These are phyloP conservation scores for Oreotrochilus melanogaster DNA, from an alignment of 2,113 vertebrate species.

Conservation along the genomic window DNA sequence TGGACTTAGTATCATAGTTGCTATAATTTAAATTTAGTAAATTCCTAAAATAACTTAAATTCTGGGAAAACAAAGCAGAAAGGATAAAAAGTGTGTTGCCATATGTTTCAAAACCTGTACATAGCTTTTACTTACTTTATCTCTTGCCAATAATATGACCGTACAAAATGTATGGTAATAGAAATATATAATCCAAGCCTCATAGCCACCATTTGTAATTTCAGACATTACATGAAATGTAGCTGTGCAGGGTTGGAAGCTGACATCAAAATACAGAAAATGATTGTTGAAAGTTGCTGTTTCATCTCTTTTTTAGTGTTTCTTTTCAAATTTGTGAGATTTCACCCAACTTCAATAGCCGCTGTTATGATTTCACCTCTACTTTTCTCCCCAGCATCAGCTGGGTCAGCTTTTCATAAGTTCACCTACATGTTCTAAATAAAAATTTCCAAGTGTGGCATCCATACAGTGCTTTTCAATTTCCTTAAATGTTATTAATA, in stretches of 20 bases:
- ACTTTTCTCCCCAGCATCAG: neutral
- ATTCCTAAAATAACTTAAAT: neutral
- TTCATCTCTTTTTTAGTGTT: neutral
- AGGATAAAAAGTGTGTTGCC: neutral
- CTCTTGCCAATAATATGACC: neutral
- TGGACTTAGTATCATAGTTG: neutral
- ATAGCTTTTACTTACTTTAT: neutral
- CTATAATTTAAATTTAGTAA: neutral
- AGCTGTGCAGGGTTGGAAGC: neutral
- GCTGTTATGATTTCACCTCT: neutral
- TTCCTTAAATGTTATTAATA: neutral
- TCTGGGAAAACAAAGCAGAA: neutral
- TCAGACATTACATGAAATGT: neutral
- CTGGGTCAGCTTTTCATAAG: neutral
- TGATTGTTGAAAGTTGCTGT: neutral
- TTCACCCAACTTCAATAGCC: neutral
- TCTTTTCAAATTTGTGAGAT: neutral
- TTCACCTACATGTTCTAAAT: neutral
- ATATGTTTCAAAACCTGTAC: neutral
- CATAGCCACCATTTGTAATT: neutral
- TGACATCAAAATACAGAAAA: neutral
- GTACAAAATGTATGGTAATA: neutral
- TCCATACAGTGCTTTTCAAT: neutral
- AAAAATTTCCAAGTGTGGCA: neutral
- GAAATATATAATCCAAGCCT: neutral